Evolutionary conservation across 1,140 invertebrate genomes (phyloP), one percentile per base, ranked within the genome.

Genomic region (Cherax destructor): DNA sequence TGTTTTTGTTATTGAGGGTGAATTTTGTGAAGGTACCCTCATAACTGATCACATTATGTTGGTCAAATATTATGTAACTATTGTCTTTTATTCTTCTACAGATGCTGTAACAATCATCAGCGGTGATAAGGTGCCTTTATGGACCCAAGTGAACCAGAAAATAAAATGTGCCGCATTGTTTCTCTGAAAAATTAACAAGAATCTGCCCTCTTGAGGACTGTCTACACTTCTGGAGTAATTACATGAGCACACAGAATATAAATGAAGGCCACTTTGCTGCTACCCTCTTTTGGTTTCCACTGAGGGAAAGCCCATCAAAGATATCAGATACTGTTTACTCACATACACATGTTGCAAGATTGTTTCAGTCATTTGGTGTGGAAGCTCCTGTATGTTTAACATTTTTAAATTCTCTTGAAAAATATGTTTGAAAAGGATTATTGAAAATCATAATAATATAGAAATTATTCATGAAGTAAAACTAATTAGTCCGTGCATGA

Each of bases 281-380:
- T 52, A 88, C 86, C 3, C 21, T 88, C 10, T 88, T 88, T 47
- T 88, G 86, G 86, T 88, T 88, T 69, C 86, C 86, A 24, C 86
- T 88, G 78, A 80, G 86, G 49, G 78, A 81, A 59, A 52, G 10
- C 10, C 61, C 86, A 10, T 88, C 86, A 13, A 10, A 81, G 10
- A 65, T 88, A 41, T 88, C 86, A 11, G 77, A 49, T 59, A 88
- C 86, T 24, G 21, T 88, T 24, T 88, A 88, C 76, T 59, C 78
- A 24, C 1, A 52, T 11, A 5, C 7, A 11, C 77, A 83, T 65
- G 72, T 81, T 7, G 4, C 10, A 47, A 24, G 61, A 4, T 41
- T 88, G 18, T 88, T 88, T 50, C 3, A 49, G 4, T 88, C 86
- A 7, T 88, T 88, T 69, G 47, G 59, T 13, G 78, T 72, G 41